Conservation (phyloP, 2,888 invertebrate genomes). For the Gonocerus acuteangulatus region DNA sequence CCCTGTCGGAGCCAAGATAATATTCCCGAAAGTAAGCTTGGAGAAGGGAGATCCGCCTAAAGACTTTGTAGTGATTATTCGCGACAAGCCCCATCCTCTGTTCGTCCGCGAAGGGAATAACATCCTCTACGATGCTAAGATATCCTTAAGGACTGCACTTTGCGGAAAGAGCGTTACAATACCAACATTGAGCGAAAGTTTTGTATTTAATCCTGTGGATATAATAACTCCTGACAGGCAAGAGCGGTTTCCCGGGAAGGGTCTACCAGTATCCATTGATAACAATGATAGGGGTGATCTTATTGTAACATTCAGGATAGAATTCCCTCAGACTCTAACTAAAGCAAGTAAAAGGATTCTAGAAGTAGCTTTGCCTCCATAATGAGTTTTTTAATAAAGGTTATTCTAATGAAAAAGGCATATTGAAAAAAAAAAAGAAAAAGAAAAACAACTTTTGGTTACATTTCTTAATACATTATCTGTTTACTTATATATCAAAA, state of each 20-base stretch:
- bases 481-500: too few relatives aligned
- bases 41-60: conserved; percentile 82
- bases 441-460: too few relatives aligned
- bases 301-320: conserved; percentile 87
- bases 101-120: conserved; percentile 93
- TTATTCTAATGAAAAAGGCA: background rate
- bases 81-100: conserved; percentile 84
- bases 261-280: conserved; percentile 88
- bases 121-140: conserved; percentile 75
- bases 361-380: background rate
- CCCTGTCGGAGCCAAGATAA: conserved; percentile 97
- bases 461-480: too few relatives aligned
- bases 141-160: conserved; percentile 81
- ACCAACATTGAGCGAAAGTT: conserved; percentile 71
- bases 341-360: conserved; percentile 43
- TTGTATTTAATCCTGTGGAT: conserved; percentile 50
- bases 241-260: conserved; percentile 79
- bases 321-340: conserved; percentile 76
- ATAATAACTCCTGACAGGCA: conserved; percentile 82
- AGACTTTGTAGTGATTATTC: conserved; percentile 91
- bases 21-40: conserved; percentile 75
- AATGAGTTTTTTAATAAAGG: background rate
- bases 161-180: conserved; percentile 81
- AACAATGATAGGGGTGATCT: conserved; percentile 83
- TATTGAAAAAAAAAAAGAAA: too few relatives aligned